These are phyloP conservation scores for Amyelois transitella DNA, from an alignment of 1,140 invertebrate species.

Conservation along the genomic window DNA sequence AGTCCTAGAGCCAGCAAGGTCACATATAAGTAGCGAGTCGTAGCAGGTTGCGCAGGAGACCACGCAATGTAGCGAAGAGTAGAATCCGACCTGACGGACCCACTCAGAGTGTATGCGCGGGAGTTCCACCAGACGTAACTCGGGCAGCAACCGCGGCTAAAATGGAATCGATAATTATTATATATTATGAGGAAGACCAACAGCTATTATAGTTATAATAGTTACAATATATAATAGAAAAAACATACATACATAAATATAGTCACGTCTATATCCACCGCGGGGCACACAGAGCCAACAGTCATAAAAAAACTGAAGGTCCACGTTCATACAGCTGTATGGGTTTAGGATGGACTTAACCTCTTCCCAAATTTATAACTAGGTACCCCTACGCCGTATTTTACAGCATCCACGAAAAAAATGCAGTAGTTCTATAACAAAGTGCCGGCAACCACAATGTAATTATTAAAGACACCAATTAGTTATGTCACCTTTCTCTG, in stretches of 20 bases:
- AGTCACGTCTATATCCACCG: too few species aligned
- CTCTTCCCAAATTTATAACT: too few species aligned
- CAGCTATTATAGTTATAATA: not conserved
- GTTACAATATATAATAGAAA: not conserved
- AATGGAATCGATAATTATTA: not conserved
- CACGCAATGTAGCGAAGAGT: conserved; percentile 71
- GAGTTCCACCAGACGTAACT: conserved; percentile 72
- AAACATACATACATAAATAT: too few species aligned
- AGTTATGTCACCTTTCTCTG: conserved; percentile 50
- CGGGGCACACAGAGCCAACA: too few species aligned
- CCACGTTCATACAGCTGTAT: not conserved
- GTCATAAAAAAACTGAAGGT: too few species aligned
- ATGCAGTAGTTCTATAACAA: too few species aligned
- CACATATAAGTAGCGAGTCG: conserved; percentile 56
- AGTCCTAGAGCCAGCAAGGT: conserved; percentile 49
- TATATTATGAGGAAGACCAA: not conserved
- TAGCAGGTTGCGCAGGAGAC: conserved; percentile 72
- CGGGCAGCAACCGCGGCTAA: conserved; percentile 48
- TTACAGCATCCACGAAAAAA: too few species aligned
- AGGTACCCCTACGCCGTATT: too few species aligned
- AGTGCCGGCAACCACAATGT: too few species aligned
- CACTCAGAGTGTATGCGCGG: conserved; percentile 76
- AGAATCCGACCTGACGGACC: conserved; percentile 79
- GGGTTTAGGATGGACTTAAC: too few species aligned
- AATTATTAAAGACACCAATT: too few species aligned